A percentile compares a stretch with the other conserved stretches of the same genome.
Conservation (phyloP, 2,797 vertebrate genomes). For the Mycteria americana region DNA sequence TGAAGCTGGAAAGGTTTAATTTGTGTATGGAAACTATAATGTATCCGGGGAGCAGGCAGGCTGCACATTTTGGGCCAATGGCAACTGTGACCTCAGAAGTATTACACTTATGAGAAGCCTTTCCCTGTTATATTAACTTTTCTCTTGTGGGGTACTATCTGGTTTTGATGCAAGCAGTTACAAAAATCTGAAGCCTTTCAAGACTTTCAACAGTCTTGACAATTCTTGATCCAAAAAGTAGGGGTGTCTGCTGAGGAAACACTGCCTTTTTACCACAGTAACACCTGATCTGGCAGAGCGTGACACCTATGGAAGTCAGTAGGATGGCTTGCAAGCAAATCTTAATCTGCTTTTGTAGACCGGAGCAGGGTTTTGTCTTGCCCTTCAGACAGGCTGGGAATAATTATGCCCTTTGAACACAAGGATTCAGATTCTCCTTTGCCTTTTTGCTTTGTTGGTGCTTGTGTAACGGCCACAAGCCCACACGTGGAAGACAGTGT, state of each 20-base stretch:
- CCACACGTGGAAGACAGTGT: neutral
- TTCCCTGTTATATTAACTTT: neutral
- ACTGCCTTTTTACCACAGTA: neutral
- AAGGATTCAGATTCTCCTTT: neutral
- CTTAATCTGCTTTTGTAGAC: neutral
- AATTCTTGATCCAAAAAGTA: neutral
- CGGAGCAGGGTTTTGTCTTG: neutral
- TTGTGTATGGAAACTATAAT: neutral
- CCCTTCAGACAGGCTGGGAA: neutral
- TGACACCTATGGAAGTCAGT: neutral
- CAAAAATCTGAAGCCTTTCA: neutral
- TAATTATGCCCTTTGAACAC: neutral
- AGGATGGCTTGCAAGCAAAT: neutral
- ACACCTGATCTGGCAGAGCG: neutral
- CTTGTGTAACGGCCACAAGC: neutral
- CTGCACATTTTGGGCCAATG: rapidly evolving
- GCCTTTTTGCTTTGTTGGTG: neutral
- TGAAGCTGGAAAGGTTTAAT: neutral
- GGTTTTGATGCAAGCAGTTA: neutral
- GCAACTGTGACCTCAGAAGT: neutral
- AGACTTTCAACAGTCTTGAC: neutral
- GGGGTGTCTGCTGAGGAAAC: neutral
- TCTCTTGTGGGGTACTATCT: neutral
- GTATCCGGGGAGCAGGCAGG: neutral
- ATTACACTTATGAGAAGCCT: neutral